A percentile compares a stretch with the other conserved stretches of the same genome.
phyloP scores from a whole-genome alignment of 2,888 invertebrate genomes.

The Caenorhabditis afra region DNA sequence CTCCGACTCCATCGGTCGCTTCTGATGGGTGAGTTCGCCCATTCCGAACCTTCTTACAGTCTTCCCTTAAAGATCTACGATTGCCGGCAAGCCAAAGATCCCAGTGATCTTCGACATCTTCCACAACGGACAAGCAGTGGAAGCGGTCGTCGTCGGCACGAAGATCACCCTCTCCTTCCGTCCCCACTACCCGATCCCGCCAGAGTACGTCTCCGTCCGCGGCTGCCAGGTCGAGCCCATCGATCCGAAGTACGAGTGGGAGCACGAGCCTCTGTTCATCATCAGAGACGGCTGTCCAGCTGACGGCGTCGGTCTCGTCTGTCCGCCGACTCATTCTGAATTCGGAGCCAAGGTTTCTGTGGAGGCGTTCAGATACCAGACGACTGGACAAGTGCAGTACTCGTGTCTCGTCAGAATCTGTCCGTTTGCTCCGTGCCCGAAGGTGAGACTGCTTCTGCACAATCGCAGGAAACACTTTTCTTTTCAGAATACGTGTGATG shows the following conservation, averaged over 20 bases:
- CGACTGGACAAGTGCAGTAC: conserved; percentile 80
- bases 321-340: conserved; percentile 78
- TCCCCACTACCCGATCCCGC: conserved; percentile 79
- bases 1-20: conserved; percentile 4
- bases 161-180: conserved; percentile 79
- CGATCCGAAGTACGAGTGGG: conserved; percentile 79
- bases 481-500: conserved; percentile 70
- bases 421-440: conserved; percentile 78
- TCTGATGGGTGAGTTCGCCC: conserved; percentile 18
- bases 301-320: conserved; percentile 80
- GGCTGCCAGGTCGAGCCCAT: conserved; percentile 81
- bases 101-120: conserved; percentile 80
- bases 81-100: conserved; percentile 57
- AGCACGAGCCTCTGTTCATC: conserved; percentile 80
- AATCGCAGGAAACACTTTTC: not conserved
- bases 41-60: no score
- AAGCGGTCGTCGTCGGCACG: conserved; percentile 80
- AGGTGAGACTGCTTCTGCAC: conserved; percentile 48
- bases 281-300: conserved; percentile 76
- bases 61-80: conserved; percentile 16
- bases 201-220: conserved; percentile 77
- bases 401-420: conserved; percentile 80
- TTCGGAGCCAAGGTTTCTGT: conserved; percentile 79
- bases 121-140: conserved; percentile 79
- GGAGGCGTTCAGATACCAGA: conserved; percentile 81